Evolutionary conservation across 2,888 invertebrate species (phyloP).

Genomic region (Macrophya alboannulata): DNA sequence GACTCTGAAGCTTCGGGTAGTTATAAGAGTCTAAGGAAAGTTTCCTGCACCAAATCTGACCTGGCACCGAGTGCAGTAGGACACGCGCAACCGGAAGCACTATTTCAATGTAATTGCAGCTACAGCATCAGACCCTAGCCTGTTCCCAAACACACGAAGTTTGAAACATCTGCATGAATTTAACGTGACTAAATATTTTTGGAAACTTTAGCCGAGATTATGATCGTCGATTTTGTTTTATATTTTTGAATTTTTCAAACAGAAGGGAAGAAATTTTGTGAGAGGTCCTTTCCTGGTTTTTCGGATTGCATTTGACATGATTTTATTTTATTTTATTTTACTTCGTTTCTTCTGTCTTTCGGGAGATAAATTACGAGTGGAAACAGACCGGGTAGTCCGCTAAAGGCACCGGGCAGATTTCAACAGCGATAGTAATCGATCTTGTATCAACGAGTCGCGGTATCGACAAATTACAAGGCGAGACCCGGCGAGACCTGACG

Average conservation of each 20-base stretch:
- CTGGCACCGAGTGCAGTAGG: background rate
- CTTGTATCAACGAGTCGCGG: constrained; percentile 38
- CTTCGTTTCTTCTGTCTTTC: background rate
- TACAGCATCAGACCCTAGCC: constrained; percentile 5
- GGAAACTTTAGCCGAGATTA: background rate
- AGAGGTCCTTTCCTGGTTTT: background rate
- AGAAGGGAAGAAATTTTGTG: background rate
- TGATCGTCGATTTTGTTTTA: background rate
- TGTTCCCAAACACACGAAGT: background rate
- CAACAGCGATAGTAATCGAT: constrained; percentile 51
- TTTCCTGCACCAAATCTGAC: constrained; percentile 7
- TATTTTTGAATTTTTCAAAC: background rate
- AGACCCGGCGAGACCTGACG: constrained; percentile 40
- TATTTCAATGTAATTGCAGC: constrained; percentile 77
- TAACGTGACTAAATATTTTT: constrained; percentile 17
- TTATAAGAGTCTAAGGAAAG: background rate
- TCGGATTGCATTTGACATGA: background rate
- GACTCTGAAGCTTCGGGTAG: background rate
- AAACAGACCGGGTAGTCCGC: constrained; percentile 25
- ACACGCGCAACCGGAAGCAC: constrained; percentile 72
- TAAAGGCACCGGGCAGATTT: constrained; percentile 36
- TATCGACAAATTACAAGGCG: constrained; percentile 56
- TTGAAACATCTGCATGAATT: constrained; percentile 33
- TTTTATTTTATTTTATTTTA: background rate
- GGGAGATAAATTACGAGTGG: constrained; percentile 25